Evolutionary conservation across 2,797 vertebrate species (phyloP), one percentile per base, ranked within the genome.

Genomic region (Acridotheres tristis): DNA sequence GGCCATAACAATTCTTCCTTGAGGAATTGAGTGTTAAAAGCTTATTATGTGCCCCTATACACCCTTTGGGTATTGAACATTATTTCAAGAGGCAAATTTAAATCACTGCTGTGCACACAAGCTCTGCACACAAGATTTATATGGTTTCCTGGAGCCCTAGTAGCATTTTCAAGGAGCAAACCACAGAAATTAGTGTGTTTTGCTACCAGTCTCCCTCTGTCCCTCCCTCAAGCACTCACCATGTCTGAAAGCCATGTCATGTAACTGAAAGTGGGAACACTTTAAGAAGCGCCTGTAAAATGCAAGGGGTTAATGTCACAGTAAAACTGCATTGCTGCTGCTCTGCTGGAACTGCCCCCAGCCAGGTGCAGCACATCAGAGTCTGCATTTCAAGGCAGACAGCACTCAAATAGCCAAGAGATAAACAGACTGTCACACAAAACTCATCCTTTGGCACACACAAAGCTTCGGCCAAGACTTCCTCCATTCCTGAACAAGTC

Each of bases 11-110:
- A 83, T 94, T 71, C 58, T 89, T 94, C 82, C 61, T 79, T 51
- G 68, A 94, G 79, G 87, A 91, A 88, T 36, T 71, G 72, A 65
- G 43, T 5, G 17, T 65, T 91, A n/a, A 89, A 94, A 88, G 82
- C 85, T 92, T 5, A 0, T 88, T 89, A 77, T 43, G 38, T 72
- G 88, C 54, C 82, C 65, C 34, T 77, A 17, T 55, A 36, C 74
- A 58, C 1, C 0, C 61, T 92, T 69, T 57, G 54, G 68, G 48
- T 83, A 75, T 86, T 47, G 38, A 84, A 50, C 93, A 84, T 40
- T 0, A 75, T 80, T 91, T 61, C 68, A 91, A 92, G 69, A 75
- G 69, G 76, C 66, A 89, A 72, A 91, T 80, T 68, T 74, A 54
- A 91, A 95, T 54, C 5, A 6, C 53, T 4, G 1, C 72, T 57